Conservation (phyloP, 2,888 invertebrate genomes). For the Clusia tigrina region DNA sequence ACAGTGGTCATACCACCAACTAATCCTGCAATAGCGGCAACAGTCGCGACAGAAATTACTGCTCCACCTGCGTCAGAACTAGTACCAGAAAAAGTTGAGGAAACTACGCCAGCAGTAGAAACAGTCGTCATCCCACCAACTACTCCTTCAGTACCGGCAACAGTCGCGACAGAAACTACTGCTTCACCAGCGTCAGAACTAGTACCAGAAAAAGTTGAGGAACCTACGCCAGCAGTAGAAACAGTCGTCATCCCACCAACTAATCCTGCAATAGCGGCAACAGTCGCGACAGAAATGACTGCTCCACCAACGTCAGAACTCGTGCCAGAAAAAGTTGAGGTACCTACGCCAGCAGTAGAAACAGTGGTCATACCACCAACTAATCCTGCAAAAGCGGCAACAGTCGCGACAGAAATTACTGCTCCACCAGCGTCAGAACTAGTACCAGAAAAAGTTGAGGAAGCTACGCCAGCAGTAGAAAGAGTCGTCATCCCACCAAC, state of each 20-base stretch:
- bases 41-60: not conserved
- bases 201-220: not conserved
- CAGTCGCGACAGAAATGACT: not conserved
- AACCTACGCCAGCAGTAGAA: not conserved
- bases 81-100: not conserved
- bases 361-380: not conserved
- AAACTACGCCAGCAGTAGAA: not conserved
- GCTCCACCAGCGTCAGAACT: too few species aligned
- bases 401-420: slow-evolving; percentile 2
- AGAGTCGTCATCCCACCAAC: not conserved
- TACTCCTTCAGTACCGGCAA: not conserved
- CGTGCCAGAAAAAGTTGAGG: not conserved
- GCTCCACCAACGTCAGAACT: not conserved
- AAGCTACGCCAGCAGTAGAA: not conserved
- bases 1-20: not conserved
- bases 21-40: not conserved
- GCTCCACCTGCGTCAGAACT: not conserved
- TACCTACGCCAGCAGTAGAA: not conserved
- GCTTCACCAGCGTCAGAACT: not conserved
- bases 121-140: not conserved
- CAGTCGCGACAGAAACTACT: not conserved
- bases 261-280: not conserved
- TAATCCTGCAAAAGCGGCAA: not conserved
- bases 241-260: not conserved
- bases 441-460: not conserved